Evolutionary conservation across 2,113 vertebrate species (phyloP).

Genomic region (Tricholaema leucomelas): DNA sequence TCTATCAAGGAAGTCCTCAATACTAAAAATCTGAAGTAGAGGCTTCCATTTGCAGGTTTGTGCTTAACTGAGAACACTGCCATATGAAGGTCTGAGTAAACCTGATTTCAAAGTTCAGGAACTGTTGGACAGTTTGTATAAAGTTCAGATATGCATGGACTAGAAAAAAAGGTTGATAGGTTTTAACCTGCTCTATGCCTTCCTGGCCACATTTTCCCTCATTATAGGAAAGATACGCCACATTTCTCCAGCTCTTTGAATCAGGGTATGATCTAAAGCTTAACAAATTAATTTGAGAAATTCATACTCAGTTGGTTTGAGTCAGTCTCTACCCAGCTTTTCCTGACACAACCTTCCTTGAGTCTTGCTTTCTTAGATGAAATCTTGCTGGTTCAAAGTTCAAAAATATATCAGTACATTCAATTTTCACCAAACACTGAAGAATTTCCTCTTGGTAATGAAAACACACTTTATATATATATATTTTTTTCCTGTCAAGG

Average conservation of each 20-base stretch:
- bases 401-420: not conserved
- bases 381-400: not conserved
- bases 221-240: not conserved
- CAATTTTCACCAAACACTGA: not conserved
- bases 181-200: not conserved
- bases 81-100: not conserved
- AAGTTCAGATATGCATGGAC: not conserved
- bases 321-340: not conserved
- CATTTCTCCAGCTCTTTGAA: not conserved
- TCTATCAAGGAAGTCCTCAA: not conserved
- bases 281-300: not conserved
- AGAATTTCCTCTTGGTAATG: not conserved
- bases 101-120: not conserved
- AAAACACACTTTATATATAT: not conserved
- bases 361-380: not conserved
- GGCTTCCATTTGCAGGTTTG: not conserved
- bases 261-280: not conserved
- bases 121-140: not conserved
- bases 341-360: not conserved
- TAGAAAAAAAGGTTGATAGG: not conserved
- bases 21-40: not conserved
- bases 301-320: accelerated
- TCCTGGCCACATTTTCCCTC: not conserved
- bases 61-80: not conserved
- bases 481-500: not conserved